Conservation (phyloP, 1,140 invertebrate species). For the Coptotermes formosanus region DNA sequence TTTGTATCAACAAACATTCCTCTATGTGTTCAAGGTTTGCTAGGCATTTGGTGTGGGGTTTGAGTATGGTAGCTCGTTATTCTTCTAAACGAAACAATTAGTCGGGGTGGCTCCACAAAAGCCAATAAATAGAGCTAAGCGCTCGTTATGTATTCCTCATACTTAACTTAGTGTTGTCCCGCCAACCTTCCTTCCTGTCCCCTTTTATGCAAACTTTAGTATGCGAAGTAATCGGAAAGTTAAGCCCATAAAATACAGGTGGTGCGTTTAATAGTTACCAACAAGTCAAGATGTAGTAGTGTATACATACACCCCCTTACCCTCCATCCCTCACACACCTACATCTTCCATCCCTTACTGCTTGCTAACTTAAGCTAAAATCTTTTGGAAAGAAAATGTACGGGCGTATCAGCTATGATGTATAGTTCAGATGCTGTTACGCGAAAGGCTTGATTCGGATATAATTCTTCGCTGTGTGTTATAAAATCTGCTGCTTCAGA, state of each 20-base stretch:
- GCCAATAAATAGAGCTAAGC: slow-evolving; percentile 11
- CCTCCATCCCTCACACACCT: background rate
- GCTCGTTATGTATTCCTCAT: slow-evolving; percentile 11
- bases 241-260: slow-evolving; percentile 26
- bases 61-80: background rate
- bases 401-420: background rate
- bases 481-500: background rate
- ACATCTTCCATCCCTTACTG: background rate
- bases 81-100: slow-evolving; percentile 17
- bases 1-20: slow-evolving; percentile 2
- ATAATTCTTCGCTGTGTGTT: background rate
- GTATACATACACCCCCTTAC: slow-evolving; percentile 4
- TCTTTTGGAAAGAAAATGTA: slow-evolving; percentile 17
- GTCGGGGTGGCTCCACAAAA: slow-evolving; percentile 7
- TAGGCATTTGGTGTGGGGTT: background rate
- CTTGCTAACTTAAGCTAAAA: slow-evolving; percentile 19
- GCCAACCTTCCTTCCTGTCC: background rate
- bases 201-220: slow-evolving; percentile 20
- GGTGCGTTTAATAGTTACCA: slow-evolving; percentile 21
- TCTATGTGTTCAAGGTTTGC: background rate
- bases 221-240: slow-evolving; percentile 19
- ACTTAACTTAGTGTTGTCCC: slow-evolving; percentile 5
- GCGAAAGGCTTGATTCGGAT: background rate
- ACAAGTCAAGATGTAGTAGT: slow-evolving; percentile 2
- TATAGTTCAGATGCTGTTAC: slow-evolving; percentile 11